Evolutionary conservation across 1,140 invertebrate genomes (phyloP), one percentile per base, ranked within the genome.

Genomic region (Caenorhabditis inopinata): DNA sequence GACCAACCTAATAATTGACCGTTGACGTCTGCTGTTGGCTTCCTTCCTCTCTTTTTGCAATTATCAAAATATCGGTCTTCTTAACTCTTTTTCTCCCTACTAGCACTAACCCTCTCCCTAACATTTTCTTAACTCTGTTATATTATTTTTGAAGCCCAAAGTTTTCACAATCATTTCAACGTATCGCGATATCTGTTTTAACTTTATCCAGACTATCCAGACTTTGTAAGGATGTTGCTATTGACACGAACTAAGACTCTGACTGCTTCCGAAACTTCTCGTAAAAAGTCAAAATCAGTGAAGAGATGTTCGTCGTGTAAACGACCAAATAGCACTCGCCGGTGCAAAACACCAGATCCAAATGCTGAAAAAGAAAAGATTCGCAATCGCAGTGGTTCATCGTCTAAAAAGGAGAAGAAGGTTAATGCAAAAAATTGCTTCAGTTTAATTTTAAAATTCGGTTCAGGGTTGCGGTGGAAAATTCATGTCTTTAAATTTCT

Each of bases 241-340:
- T 38, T 68, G 58, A 68, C 58, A 21, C 58, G 58, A 21, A 68
- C 58, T 18, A 68, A 68, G n/a, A 68, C 58, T 1, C 12, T 68
- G 7, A 38, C 58, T 7, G 58, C 58, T 12, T 68, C 58, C 2
- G 58, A 68, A 68, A 38, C 58, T 6, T 68, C 58, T 9, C 58
- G 58, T 68, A 68, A 68, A 21, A 68, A 68, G 32, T 68, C 58
- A 32, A 68, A 68, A 42, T 68, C 58, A 14, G 58, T 68, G 32
- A 68, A 68, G 32, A 38, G 58, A 21, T 68, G 58, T 18, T 68
- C 58, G 32, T 68, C 58, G 29, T 68, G 58, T 18, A 68, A 68
- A 21, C 58, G 58, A 21, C 58, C 58, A 38, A 68, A 68, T 16
- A 68, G 58, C n/a, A 68, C 58, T 38, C 58, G 58, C 14, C 58